Conservation (phyloP, 2,888 invertebrate genomes). For the Pammene fasciana region DNA sequence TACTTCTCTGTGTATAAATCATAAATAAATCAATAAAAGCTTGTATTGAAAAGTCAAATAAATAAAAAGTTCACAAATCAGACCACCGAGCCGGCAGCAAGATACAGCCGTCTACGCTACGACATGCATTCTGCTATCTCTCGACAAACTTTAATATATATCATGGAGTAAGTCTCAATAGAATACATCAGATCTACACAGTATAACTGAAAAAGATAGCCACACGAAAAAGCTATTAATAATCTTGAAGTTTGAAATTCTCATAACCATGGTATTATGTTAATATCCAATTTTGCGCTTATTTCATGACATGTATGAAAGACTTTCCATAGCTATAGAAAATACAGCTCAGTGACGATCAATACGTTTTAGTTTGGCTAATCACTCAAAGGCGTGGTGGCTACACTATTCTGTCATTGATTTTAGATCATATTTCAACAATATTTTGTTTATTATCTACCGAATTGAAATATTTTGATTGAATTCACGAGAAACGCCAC, state of each 20-base stretch:
- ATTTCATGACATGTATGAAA: constrained; percentile 4
- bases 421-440: background rate
- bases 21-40: constrained; percentile 9
- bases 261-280: background rate
- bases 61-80: constrained; percentile 59
- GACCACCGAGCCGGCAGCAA: constrained; percentile 65
- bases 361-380: constrained; percentile 7
- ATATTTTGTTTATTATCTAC: background rate
- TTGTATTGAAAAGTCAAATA: constrained; percentile 29
- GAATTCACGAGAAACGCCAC: too few species aligned
- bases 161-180: constrained; percentile 5
- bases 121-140: constrained; percentile 76
- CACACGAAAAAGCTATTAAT: constrained; percentile 1
- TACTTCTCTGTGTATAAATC: background rate
- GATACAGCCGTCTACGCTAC: constrained; percentile 72
- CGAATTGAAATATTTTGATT: background rate
- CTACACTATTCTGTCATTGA: background rate
- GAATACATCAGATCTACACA: constrained; percentile 11
- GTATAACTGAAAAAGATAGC: background rate
- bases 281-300: background rate
- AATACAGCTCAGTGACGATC: constrained; percentile 5
- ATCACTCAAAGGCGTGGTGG: constrained; percentile 19
- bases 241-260: background rate
- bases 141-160: constrained; percentile 46
- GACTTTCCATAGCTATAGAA: constrained; percentile 15